These are phyloP conservation scores for Epizoanthus illoricatus DNA, from an alignment of 92 coral and sea anemone species.

Conservation along the genomic window DNA sequence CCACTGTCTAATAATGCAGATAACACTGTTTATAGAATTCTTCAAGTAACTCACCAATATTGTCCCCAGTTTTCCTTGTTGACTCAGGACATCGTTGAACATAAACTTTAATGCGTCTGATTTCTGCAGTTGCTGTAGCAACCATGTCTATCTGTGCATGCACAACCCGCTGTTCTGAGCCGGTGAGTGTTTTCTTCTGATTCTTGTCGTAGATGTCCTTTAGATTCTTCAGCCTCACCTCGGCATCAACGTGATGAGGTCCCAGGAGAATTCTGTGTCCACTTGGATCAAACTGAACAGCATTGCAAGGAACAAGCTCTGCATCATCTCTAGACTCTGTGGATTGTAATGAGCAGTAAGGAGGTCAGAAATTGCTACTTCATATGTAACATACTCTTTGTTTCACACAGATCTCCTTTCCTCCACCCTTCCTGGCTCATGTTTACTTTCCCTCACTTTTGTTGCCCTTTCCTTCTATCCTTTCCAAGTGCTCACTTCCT, in stretches of 20 bases:
- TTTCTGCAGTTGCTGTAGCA: constrained; percentile 62
- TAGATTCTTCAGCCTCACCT: constrained; percentile 55
- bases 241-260: constrained; percentile 43
- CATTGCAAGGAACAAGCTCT: constrained; percentile 1
- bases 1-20: no score
- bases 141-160: constrained; percentile 61
- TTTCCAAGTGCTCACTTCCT: no score
- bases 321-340: not conserved
- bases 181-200: constrained; percentile 53
- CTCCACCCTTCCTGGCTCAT: no score
- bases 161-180: constrained; percentile 71
- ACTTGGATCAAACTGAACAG: constrained; percentile 32
- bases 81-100: constrained; percentile 87
- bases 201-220: constrained; percentile 78
- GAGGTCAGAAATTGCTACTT: no score
- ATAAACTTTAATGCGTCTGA: constrained; percentile 58
- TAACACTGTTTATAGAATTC: no score
- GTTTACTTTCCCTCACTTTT: no score
- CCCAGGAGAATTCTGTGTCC: constrained; percentile 28
- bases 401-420: no score
- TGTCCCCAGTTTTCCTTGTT: constrained; percentile 62
- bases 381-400: no score
- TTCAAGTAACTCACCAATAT: constrained; percentile 38
- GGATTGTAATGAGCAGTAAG: no score
- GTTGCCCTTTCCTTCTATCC: no score